Conservation (phyloP, 2,888 invertebrate species). For the Drosophila nigricruria region DNA sequence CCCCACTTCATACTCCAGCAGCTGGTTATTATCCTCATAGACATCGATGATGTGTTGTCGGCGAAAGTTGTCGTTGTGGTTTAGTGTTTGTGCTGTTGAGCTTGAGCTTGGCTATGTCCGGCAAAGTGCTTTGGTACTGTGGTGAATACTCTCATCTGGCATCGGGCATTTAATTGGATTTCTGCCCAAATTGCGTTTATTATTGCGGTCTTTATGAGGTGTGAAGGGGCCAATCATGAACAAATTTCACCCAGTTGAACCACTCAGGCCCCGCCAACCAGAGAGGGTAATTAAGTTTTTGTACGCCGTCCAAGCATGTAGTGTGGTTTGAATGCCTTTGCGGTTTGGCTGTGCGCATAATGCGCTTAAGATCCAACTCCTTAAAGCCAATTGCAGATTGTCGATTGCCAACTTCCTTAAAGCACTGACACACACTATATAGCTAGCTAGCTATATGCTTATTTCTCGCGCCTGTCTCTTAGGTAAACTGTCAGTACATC, state of each 20-base stretch:
- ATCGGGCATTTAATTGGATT: constrained; percentile 75
- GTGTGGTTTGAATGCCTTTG: constrained; percentile 12
- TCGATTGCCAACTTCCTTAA: constrained; percentile 28
- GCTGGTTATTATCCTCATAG: constrained; percentile 68
- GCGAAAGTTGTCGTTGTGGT: constrained; percentile 62
- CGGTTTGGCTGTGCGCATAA: constrained; percentile 30
- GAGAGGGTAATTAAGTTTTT: constrained; percentile 73
- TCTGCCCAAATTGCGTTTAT: constrained; percentile 79
- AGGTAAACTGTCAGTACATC: constrained; percentile 57
- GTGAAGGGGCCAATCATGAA: constrained; percentile 72
- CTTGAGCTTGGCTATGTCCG: constrained; percentile 24
- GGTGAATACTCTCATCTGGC: constrained; percentile 34
- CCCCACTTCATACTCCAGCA: neutral
- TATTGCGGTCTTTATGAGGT: constrained; percentile 77
- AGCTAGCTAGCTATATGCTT: neutral
- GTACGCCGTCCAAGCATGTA: constrained; percentile 23
- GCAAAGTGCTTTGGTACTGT: constrained; percentile 26
- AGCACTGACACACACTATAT: neutral
- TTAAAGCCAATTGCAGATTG: constrained; percentile 31
- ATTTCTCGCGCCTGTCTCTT: constrained; percentile 4
- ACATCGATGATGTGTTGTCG: constrained; percentile 72
- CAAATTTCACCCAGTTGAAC: constrained; percentile 21
- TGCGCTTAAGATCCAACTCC: constrained; percentile 20
- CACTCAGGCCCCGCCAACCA: constrained; percentile 41
- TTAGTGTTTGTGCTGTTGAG: constrained; percentile 29